phyloP scores from a whole-genome alignment of 2,797 vertebrate genomes.

The Acropternis orthonyx region DNA sequence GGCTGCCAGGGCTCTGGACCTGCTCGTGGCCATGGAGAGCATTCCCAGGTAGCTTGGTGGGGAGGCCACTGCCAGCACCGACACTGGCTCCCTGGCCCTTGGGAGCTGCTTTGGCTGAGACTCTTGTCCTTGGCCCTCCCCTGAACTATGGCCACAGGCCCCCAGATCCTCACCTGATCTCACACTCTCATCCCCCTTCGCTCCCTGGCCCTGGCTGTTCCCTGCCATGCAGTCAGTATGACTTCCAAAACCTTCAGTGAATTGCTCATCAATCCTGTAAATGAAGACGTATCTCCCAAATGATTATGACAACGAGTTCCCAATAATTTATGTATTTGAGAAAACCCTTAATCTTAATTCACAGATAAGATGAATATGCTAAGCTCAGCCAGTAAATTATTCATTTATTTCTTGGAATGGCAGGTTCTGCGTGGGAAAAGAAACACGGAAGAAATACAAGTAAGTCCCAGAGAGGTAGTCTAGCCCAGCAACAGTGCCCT shows the following conservation, averaged over 20 bases:
- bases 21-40: fast-evolving
- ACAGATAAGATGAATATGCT: neutral
- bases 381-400: neutral
- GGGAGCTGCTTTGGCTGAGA: neutral
- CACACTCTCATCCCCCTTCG: neutral
- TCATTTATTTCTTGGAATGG: neutral
- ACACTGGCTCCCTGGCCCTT: neutral
- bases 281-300: neutral
- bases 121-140: neutral
- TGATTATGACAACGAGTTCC: neutral
- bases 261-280: neutral
- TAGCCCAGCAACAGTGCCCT: neutral
- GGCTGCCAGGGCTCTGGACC: neutral
- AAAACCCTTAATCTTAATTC: neutral
- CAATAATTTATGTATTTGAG: neutral
- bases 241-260: neutral
- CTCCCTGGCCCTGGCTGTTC: neutral
- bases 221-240: neutral
- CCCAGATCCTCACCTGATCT: neutral
- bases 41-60: fast-evolving
- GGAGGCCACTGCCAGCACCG: fast-evolving
- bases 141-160: neutral
- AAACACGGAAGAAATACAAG: neutral
- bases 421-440: neutral
- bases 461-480: neutral